These are phyloP conservation scores for Bursaphelenchus okinawaensis DNA, from an alignment of 2,888 invertebrate genomes.

Conservation along the genomic window DNA sequence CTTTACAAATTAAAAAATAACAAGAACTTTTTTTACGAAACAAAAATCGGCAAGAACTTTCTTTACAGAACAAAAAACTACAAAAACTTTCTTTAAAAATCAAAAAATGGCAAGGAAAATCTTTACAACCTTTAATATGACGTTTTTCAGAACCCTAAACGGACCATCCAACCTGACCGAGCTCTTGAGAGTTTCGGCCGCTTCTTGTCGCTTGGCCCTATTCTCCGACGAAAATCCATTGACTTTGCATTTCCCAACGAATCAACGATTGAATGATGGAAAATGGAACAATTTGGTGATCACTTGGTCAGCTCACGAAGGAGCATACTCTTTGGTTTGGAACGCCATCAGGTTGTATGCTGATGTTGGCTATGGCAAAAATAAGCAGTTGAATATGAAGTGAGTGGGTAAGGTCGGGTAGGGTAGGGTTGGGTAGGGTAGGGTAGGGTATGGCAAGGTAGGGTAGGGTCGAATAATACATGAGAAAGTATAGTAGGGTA, in stretches of 20 bases:
- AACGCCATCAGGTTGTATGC: constrained; percentile 90
- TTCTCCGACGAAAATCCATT: constrained; percentile 67
- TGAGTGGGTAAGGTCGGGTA: too few relatives aligned
- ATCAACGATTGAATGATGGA: constrained; percentile 74
- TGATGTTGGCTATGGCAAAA: constrained; percentile 79
- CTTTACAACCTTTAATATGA: background rate
- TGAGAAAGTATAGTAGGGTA: too few relatives aligned
- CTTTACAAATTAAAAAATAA: too few relatives aligned
- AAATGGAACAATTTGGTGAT: constrained; percentile 76
- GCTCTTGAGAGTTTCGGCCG: constrained; percentile 84
- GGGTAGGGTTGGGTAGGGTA: too few relatives aligned
- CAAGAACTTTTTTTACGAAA: too few relatives aligned
- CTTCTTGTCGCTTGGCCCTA: constrained; percentile 82
- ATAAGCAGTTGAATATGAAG: constrained; percentile 76
- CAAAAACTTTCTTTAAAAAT: too few relatives aligned
- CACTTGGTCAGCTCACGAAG: constrained; percentile 81
- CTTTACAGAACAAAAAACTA: too few relatives aligned
- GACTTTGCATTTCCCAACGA: constrained; percentile 37
- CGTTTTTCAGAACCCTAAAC: constrained; percentile 66
- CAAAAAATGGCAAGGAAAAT: too few relatives aligned
- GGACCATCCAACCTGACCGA: constrained; percentile 69
- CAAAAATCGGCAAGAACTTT: too few relatives aligned
- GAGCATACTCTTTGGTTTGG: constrained; percentile 80
- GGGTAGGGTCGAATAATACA: too few relatives aligned
- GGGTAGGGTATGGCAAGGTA: too few relatives aligned